Evolutionary conservation across 2,888 invertebrate genomes (phyloP), one percentile per base, ranked within the genome.

Genomic region (Brachynemurus nebulosus): DNA sequence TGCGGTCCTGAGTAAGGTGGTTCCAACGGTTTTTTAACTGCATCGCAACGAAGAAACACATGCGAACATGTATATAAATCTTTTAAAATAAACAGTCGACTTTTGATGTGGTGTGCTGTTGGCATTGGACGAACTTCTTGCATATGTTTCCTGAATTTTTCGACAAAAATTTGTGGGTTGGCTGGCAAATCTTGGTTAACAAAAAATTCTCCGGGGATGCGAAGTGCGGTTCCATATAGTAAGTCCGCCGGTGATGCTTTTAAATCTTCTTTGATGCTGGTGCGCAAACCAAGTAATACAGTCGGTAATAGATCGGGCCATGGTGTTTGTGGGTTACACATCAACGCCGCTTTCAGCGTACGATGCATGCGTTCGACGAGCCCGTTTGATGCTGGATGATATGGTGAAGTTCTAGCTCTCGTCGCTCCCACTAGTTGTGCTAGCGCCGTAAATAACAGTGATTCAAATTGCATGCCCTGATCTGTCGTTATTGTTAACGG

Each of bases 231-330:
- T n/a, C n/a, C n/a, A n/a, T n/a, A n/a, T n/a, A n/a, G n/a, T n/a
- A n/a, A n/a, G 25, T 50, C 44, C 4, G 52, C 52, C 16, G 50
- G 39, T 17, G 48, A 46, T n/a, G 48, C 42, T 21, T 47, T 42
- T 2, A 47, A 16, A 38, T 53, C 47, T 14, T 47, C 47, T 16
- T 48, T 48, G 19, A 40, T 34, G 11, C 47, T 34, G 6, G 49
- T 23, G n/a, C 54, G 47, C 11, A 55, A 20, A 1, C 54, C 54
- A 7, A 59, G 43, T 3, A 58, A 42, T 6, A 56, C 48, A 16
- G 45, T 34, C 1, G 55, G 57, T 16, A 58, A 47, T 11, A 40
- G 40, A n/a, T 45, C 37, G 7, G 44, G 17, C 58, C 57, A 59
- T 19, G 45, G 19, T 2, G 25, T 12, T 2, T n/a, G 2, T 1